Percentiles rank a stretch among this genome's conserved stretches.
Conservation (phyloP, 2,797 vertebrate genomes). For the Streptopelia turtur region DNA sequence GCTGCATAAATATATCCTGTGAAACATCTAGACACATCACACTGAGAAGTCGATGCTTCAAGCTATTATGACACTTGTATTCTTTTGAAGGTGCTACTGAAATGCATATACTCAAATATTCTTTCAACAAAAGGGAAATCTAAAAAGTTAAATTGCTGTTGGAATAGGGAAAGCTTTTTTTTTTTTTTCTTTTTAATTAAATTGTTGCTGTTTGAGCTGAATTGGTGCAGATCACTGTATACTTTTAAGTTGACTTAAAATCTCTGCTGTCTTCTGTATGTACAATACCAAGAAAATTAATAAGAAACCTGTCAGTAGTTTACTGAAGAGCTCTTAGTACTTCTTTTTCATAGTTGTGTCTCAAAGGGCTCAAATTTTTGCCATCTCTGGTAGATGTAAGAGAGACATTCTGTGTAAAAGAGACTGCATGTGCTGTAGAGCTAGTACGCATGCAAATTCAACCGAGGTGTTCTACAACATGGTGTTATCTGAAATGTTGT, state of each 20-base stretch:
- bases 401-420: not conserved
- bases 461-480: not conserved
- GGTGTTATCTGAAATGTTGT: not conserved
- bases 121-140: not conserved
- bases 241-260: not conserved
- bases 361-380: not conserved
- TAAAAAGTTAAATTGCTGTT: not conserved
- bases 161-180: not conserved
- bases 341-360: not conserved
- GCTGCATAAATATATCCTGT: not conserved
- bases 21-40: not conserved
- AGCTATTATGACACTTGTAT: not conserved
- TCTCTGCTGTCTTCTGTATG: not conserved
- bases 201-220: not conserved
- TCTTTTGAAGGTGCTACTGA: not conserved
- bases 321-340: not conserved
- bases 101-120: not conserved
- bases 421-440: not conserved
- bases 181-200: not conserved
- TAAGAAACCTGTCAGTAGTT: not conserved
- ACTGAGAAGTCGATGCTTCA: not conserved
- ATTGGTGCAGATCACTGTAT: not conserved
- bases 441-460: not conserved
- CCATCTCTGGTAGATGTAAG: not conserved
- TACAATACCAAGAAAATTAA: not conserved